Conservation (phyloP, 2,113 vertebrate genomes). For the Mastomys coucha region DNA sequence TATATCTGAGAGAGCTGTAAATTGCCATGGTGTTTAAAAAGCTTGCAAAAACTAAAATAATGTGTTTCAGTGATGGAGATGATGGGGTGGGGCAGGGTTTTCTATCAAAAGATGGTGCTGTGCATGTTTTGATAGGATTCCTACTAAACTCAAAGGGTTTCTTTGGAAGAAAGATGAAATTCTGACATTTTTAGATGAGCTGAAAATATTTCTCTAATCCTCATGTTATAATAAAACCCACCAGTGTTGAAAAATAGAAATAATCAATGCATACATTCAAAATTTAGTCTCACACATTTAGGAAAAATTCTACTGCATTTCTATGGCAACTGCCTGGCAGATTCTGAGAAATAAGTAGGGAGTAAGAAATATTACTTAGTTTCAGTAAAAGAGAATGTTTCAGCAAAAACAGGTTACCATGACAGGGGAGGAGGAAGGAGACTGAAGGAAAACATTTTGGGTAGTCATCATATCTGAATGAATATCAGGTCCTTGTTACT, state of each 20-base stretch:
- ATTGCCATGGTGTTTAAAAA: slow-evolving; percentile 82
- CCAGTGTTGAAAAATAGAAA: slow-evolving; percentile 74
- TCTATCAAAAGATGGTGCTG: slow-evolving; percentile 73
- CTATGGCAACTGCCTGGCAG: slow-evolving; percentile 49
- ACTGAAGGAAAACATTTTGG: background rate
- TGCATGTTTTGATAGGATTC: slow-evolving; percentile 73
- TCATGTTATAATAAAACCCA: slow-evolving; percentile 72
- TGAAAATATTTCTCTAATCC: slow-evolving; percentile 64
- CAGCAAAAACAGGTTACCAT: background rate
- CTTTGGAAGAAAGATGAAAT: slow-evolving; percentile 60
- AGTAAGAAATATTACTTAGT: slow-evolving; percentile 43
- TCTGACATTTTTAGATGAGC: slow-evolving; percentile 62
- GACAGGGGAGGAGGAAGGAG: background rate
- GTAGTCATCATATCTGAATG: slow-evolving; percentile 16
- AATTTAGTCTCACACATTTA: slow-evolving; percentile 73
- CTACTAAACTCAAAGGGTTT: slow-evolving; percentile 1
- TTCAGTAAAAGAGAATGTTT: slow-evolving; percentile 22
- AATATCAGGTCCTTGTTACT: background rate
- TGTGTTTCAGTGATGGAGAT: slow-evolving; percentile 31
- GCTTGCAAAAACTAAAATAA: slow-evolving; percentile 66
- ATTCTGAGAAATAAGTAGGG: slow-evolving; percentile 42
- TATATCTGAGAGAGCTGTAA: slow-evolving; percentile 76
- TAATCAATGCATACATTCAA: slow-evolving; percentile 72
- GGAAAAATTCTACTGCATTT: slow-evolving; percentile 55
- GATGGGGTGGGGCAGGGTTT: slow-evolving; percentile 41